Evolutionary conservation across 2,888 invertebrate species (phyloP).

Genomic region (Ophion slaviceki): DNA sequence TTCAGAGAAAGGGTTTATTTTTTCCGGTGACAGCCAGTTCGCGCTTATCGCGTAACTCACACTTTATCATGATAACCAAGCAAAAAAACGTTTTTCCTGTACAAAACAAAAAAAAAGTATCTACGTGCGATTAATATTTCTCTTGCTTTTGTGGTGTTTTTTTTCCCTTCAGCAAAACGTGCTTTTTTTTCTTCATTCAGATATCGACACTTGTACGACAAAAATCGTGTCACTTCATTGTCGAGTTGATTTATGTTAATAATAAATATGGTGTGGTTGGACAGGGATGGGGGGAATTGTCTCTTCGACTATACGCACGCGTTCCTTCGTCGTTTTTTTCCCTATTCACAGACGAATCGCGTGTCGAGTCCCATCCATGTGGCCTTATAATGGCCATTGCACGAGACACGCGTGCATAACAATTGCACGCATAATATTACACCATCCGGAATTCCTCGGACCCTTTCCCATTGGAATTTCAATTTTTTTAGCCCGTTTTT

Average conservation of each 20-base stretch:
- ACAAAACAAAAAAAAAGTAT: background rate
- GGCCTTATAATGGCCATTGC: constrained; percentile 41
- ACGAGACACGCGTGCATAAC: constrained; percentile 62
- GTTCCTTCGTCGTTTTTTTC: constrained; percentile 13
- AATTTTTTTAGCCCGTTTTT: constrained; percentile 35
- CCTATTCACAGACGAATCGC: constrained; percentile 62
- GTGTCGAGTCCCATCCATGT: constrained; percentile 52
- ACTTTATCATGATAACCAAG: constrained; percentile 10
- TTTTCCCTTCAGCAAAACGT: background rate
- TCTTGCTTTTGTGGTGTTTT: background rate
- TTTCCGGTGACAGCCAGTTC: background rate
- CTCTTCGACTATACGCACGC: constrained; percentile 4
- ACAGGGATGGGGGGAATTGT: constrained; percentile 10
- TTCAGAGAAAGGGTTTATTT: constrained; percentile 26
- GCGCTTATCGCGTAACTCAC: background rate
- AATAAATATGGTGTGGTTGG: constrained; percentile 45
- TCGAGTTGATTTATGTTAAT: constrained; percentile 61
- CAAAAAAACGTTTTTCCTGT: background rate
- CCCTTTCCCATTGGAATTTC: constrained; percentile 55
- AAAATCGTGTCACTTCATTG: constrained; percentile 21
- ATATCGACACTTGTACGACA: constrained; percentile 33
- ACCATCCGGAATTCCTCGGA: constrained; percentile 17
- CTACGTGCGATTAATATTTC: constrained; percentile 12
- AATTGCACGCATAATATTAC: constrained; percentile 40
- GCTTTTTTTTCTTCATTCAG: background rate